Evolutionary conservation across 2,888 invertebrate species (phyloP).

Genomic region (Galerucella pusilla): DNA sequence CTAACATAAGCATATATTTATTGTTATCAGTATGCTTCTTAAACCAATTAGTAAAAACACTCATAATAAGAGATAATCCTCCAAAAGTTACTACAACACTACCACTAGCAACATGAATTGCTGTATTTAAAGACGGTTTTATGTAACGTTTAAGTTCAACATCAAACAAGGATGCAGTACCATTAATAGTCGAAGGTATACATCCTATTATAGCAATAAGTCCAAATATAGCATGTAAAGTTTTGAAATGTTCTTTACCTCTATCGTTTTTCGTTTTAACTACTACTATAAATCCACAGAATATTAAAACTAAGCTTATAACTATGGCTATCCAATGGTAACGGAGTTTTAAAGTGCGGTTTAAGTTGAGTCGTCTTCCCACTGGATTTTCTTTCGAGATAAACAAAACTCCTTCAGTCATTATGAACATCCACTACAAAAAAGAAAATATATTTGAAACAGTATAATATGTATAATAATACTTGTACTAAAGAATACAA

Average conservation of each 20-base stretch:
- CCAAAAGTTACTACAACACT: slow-evolving; percentile 51
- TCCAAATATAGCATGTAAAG: slow-evolving; percentile 60
- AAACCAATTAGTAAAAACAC: slow-evolving; percentile 56
- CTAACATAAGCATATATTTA: slow-evolving; percentile 32
- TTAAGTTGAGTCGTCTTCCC: slow-evolving; percentile 48
- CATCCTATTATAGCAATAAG: slow-evolving; percentile 54
- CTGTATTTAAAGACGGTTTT: slow-evolving; percentile 51
- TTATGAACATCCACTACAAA: slow-evolving; percentile 61
- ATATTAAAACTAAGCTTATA: slow-evolving; percentile 50
- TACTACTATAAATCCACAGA: slow-evolving; percentile 56
- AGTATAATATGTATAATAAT: not conserved
- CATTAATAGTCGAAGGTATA: slow-evolving; percentile 55
- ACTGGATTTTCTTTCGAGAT: slow-evolving; percentile 58
- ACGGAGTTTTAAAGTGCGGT: slow-evolving; percentile 51
- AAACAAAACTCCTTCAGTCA: slow-evolving; percentile 60
- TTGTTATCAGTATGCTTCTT: slow-evolving; percentile 43
- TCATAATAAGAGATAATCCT: slow-evolving; percentile 51
- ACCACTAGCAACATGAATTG: slow-evolving; percentile 52
- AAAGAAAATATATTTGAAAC: slow-evolving; percentile 16
- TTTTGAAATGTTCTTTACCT: slow-evolving; percentile 58
- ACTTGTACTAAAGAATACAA: too few relatives aligned
- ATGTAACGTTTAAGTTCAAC: slow-evolving; percentile 51
- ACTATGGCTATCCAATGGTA: slow-evolving; percentile 58
- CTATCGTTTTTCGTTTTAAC: slow-evolving; percentile 56
- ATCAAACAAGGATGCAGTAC: slow-evolving; percentile 57